phyloP scores from a whole-genome alignment of 2,113 vertebrate genomes.

The Lutjanus erythropterus region DNA sequence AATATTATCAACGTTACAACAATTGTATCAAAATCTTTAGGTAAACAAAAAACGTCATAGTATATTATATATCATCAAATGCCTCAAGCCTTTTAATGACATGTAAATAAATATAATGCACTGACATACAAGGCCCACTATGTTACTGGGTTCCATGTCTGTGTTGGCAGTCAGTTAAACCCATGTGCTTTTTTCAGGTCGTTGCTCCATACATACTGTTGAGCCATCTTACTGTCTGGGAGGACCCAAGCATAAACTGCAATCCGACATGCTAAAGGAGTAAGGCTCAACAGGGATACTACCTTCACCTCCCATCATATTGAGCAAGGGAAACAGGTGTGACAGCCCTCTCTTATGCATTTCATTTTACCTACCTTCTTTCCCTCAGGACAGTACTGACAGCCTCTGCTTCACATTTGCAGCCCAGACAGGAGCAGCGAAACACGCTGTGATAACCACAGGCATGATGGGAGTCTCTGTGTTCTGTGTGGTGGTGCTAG shows the following conservation, averaged over 20 bases:
- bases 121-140: neutral
- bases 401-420: slow-evolving; percentile 14
- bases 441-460: slow-evolving; percentile 34
- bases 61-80: neutral
- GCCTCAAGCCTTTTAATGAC: neutral
- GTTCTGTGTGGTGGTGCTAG: slow-evolving; percentile 81
- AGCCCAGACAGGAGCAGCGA: slow-evolving; percentile 3
- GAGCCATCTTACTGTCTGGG: neutral
- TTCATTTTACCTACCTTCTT: neutral
- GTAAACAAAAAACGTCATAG: neutral
- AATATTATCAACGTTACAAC: too few species aligned
- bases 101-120: neutral
- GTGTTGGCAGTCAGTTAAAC: neutral
- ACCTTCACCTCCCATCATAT: neutral
- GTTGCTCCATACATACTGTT: neutral
- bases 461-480: slow-evolving; percentile 86
- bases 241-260: neutral
- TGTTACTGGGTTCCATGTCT: neutral
- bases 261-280: slow-evolving; percentile 16
- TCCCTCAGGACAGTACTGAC: neutral
- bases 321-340: slow-evolving; percentile 1
- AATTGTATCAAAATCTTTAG: neutral
- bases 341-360: neutral
- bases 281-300: slow-evolving; percentile 10
- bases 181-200: neutral